A percentile compares a stretch with the other conserved stretches of the same genome.
phyloP scores from a whole-genome alignment of 2,797 vertebrate genomes.

The Melanotaenia boesemani region DNA sequence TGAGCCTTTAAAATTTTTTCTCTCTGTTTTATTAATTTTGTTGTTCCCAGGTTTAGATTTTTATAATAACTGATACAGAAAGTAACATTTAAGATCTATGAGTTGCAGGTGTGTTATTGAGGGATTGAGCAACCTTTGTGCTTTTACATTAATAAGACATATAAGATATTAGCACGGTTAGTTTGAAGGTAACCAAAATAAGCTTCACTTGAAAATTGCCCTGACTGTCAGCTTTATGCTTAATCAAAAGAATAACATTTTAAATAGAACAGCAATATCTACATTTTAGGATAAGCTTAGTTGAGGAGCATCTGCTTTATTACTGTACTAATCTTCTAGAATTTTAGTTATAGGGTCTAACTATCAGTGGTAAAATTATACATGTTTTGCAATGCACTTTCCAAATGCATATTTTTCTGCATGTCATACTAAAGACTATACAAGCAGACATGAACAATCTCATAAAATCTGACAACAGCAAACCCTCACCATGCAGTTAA shows the following conservation, averaged over 20 bases:
- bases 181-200: not conserved
- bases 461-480: constrained; percentile 4
- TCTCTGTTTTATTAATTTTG: not conserved
- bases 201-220: not conserved
- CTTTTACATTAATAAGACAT: constrained; percentile 2
- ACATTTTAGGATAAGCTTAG: not conserved
- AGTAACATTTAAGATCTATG: not conserved
- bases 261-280: constrained; percentile 1
- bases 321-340: not conserved
- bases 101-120: not conserved
- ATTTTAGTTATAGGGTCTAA: not conserved
- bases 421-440: not conserved
- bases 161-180: not conserved
- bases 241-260: constrained; percentile 9
- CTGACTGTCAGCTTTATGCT: constrained; percentile 2
- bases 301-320: not conserved
- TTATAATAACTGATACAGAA: not conserved
- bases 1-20: not conserved
- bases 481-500: constrained; percentile 3
- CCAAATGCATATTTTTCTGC: constrained; percentile 8
- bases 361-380: constrained; percentile 6
- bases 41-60: not conserved
- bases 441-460: not conserved
- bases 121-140: not conserved
- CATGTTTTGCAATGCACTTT: not conserved